A percentile compares a stretch with the other conserved stretches of the same genome.
phyloP scores from a whole-genome alignment of 2,797 vertebrate genomes.

The Darevskia nairensis region DNA sequence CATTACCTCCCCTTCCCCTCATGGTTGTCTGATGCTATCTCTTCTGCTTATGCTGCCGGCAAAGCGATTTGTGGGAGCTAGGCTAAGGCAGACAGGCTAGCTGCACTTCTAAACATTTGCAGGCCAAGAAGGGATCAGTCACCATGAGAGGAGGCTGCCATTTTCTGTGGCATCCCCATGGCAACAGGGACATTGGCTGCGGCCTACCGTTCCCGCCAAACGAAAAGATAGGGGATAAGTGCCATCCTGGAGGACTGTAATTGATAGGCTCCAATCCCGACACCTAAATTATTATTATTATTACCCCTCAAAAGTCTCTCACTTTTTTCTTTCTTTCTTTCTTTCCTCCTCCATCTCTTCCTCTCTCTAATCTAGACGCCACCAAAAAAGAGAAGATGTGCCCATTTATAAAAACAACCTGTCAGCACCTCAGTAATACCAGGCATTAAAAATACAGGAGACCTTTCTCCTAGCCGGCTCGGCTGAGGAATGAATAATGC shows the following conservation, averaged over 20 bases:
- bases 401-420: neutral
- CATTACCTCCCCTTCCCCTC: too few species aligned
- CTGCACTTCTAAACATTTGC: neutral
- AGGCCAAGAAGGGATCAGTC: neutral
- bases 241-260: neutral
- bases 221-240: neutral
- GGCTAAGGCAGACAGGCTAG: neutral
- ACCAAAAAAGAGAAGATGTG: neutral
- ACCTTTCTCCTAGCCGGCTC: neutral
- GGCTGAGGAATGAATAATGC: neutral
- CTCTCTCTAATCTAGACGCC: neutral
- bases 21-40: neutral
- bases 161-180: slow-evolving; percentile 8
- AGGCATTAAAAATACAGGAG: slow-evolving; percentile 23
- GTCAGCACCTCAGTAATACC: neutral
- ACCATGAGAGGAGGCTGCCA: neutral
- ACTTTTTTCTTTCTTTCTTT: neutral
- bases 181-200: neutral
- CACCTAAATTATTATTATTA: neutral
- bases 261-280: neutral
- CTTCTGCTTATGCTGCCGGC: neutral
- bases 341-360: neutral
- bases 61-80: neutral
- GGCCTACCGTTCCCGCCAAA: neutral
- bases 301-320: neutral